Evolutionary conservation across 2,113 vertebrate genomes (phyloP).

Genomic region (Melanotaenia duboulayi): DNA sequence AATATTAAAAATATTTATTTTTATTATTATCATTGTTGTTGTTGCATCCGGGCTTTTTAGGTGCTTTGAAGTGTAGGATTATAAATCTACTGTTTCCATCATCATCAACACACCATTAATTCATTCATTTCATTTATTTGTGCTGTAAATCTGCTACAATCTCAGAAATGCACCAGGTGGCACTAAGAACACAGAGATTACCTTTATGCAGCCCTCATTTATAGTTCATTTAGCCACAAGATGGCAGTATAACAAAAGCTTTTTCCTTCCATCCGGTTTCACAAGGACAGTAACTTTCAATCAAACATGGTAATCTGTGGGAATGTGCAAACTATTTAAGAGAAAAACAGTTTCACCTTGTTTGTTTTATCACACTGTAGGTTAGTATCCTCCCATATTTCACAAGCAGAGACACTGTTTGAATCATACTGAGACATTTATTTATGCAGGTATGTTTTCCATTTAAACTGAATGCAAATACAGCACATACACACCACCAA

Average conservation of each 20-base stretch:
- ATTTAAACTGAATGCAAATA: slow-evolving; percentile 95
- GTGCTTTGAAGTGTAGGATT: too few relatives aligned
- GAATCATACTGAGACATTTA: slow-evolving; percentile 86
- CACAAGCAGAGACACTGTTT: slow-evolving; percentile 60
- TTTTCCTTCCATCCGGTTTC: not conserved
- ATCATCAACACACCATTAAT: not conserved
- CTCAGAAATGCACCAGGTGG: slow-evolving; percentile 54
- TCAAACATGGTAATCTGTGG: not conserved
- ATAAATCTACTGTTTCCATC: not conserved
- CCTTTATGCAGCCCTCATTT: not conserved
- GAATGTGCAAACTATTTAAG: slow-evolving; percentile 8
- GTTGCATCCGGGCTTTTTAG: too few relatives aligned
- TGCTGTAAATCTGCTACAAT: not conserved
- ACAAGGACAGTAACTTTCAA: too few relatives aligned
- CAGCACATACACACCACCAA: slow-evolving; percentile 95
- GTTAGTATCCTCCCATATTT: not conserved
- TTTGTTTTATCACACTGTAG: not conserved
- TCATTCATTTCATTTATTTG: not conserved
- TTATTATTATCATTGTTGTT: too few relatives aligned
- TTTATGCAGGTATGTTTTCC: slow-evolving; percentile 89
- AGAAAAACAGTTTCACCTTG: not conserved
- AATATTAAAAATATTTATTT: too few relatives aligned
- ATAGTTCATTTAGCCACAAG: slow-evolving; percentile 34
- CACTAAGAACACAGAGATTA: slow-evolving; percentile 7
- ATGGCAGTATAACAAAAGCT: slow-evolving; percentile 30